These are phyloP conservation scores for Lypha dubia DNA, from an alignment of 2,888 invertebrate genomes.

Conservation along the genomic window DNA sequence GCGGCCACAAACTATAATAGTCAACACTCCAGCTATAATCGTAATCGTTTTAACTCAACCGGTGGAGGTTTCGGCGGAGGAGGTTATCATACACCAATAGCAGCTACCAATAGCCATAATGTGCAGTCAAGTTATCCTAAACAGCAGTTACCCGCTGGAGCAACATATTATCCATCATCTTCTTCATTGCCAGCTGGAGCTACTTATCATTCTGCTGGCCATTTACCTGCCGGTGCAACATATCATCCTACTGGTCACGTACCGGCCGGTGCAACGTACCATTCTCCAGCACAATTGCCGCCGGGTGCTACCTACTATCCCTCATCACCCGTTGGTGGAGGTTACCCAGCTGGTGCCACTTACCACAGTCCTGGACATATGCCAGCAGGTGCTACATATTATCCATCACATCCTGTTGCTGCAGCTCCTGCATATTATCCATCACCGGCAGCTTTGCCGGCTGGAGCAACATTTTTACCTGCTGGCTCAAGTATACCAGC, in stretches of 20 bases:
- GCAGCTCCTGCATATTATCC: constrained; percentile 65
- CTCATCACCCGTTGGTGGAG: constrained; percentile 70
- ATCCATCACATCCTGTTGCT: constrained; percentile 74
- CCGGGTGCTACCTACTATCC: constrained; percentile 74
- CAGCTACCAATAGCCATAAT: constrained; percentile 77
- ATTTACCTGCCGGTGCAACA: constrained; percentile 73
- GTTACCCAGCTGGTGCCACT: constrained; percentile 71
- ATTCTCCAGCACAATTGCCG: constrained; percentile 59
- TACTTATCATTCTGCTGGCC: constrained; percentile 73
- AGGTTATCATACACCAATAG: constrained; percentile 76
- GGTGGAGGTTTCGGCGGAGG: constrained; percentile 72
- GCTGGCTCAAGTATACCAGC: constrained; percentile 75
- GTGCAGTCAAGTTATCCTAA: constrained; percentile 80
- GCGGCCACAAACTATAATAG: constrained; percentile 65
- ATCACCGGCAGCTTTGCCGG: constrained; percentile 75
- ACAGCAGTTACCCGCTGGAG: constrained; percentile 76
- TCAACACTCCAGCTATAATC: constrained; percentile 70
- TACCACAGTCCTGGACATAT: constrained; percentile 65
- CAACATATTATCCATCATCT: constrained; percentile 74
- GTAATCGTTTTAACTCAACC: constrained; percentile 76
- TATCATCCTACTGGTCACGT: constrained; percentile 68
- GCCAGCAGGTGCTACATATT: constrained; percentile 72
- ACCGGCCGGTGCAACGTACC: constrained; percentile 74
- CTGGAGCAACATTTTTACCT: constrained; percentile 78
- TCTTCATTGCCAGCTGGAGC: constrained; percentile 74